Percentiles rank a stretch among this genome's conserved stretches.
Evolutionary conservation across 2,113 vertebrate species (phyloP).

Genomic region (Myiozetetes cayanensis): DNA sequence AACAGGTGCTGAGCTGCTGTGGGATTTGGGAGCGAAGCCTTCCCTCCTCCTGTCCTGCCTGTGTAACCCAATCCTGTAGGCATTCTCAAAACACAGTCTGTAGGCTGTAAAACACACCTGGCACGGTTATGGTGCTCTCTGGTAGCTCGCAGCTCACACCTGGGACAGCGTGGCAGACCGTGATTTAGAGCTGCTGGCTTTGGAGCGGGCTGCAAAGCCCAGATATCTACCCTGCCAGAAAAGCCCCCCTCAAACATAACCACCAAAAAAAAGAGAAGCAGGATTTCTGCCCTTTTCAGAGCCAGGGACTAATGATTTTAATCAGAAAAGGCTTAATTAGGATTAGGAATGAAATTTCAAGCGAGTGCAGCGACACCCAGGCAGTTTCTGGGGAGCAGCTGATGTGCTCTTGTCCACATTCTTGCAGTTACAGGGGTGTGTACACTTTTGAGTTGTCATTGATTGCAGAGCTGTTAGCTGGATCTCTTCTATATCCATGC

Average conservation of each 20-base stretch:
- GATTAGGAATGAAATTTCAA: neutral
- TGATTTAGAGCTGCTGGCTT: neutral
- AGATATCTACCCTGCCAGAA: neutral
- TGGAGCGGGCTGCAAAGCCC: neutral
- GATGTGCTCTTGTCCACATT: neutral
- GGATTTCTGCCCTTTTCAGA: neutral
- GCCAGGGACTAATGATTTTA: neutral
- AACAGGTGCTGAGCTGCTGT: neutral
- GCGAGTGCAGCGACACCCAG: fast-evolving
- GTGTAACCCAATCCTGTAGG: neutral
- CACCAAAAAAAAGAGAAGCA: fast-evolving
- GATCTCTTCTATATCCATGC: neutral
- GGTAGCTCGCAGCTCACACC: neutral
- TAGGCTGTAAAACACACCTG: neutral
- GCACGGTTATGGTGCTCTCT: neutral
- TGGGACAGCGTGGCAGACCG: neutral
- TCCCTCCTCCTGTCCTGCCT: neutral
- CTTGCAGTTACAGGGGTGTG: neutral
- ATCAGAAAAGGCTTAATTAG: neutral
- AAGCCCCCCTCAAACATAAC: neutral
- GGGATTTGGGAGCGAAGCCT: fast-evolving
- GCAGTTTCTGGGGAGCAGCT: neutral
- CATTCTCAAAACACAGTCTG: neutral
- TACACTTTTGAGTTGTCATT: neutral
- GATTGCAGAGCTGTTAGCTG: neutral